Base-by-base conservation (phyloP, 2,113 vertebrate genomes). In the Rhagologus leucostigma region DNA sequence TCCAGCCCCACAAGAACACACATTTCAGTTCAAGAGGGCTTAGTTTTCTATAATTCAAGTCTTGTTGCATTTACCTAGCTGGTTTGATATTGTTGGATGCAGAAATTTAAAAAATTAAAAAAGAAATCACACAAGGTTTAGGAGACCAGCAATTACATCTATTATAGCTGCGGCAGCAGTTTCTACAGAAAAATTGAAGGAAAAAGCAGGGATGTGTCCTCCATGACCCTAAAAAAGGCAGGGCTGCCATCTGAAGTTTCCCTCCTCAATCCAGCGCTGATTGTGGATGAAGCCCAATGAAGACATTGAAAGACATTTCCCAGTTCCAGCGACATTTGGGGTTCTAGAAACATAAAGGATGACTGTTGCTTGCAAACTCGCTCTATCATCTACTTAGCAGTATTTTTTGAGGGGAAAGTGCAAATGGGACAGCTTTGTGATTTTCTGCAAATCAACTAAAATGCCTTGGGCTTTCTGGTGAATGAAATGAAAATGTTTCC, bases 51-150 rank as follows among this genome's bases (percentile, higher is more conserved):
- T 47, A 73, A 65, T 77, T 76, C n/a, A 75, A 50, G 16, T 47
- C 3, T 29, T 83, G 11, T 30, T 87, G 15, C 14, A 30, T 91
- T 89, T 74, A 53, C 13, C 13, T 64, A 62, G 19, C 49, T 60
- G 10, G 29, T 87, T 56, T 35, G 41, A 50, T 50, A 82, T 69
- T 65, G 26, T 18, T 82, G 26, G 24, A 33, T 68, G 19, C 24
- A 82, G 62, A 77, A 79, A 94, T 37, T 26, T 13, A 87, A 84
- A 76, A 50, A 87, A 94, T 37, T 26, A 14, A 87, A 84, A 76
- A 50, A 87, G 8, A 57, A 84, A 73, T 33, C 55, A 68, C 23
- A 30, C 30, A 49, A 60, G 9, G 1, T 79, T 92, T 60, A 68
- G 41, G 49, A 87, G 17, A 82, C 6, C 24, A 75, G 32, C 7